Evolutionary conservation across 1,140 invertebrate genomes (phyloP), one percentile per base, ranked within the genome.

Genomic region (Agrilus planipennis): DNA sequence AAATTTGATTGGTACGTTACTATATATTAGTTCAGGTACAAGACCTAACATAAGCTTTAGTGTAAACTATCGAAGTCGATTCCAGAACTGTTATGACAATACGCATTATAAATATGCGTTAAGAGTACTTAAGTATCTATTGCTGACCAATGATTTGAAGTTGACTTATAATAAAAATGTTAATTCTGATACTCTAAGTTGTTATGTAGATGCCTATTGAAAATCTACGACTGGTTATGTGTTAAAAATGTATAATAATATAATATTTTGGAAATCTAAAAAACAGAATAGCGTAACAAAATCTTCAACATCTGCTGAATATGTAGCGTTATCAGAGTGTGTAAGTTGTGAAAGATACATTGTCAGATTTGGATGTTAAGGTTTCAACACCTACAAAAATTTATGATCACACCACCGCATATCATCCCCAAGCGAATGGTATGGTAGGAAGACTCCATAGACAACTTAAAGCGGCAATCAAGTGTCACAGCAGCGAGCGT

Each of bases 51-150:
- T 62, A 37, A 29, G 47, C 9, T 46, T 34, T 32, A 32, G 25
- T 12, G 45, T 46, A 34, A 47, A 40, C 28, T 47, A 44, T 31
- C 25, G 62, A 34, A 62, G 59, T 47, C 39, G 56, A 39, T 62
- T 34, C 35, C 58, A 62, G 54, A 57, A 43, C 47, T 61, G 55
- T 54, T 61, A 57, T 46, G 36, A 55, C 41, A 19, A 42, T 44
- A 61, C 52, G 28, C 58, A 64, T 52, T 61, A 40, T 42, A 62
- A 60, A 44, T 62, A 63, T 58, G 61, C 58, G n/a, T 17, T 44
- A 14, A 40, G 41, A 44, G 31, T 47, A 23, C 34, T 47, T 19
- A 47, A 41, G 32, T 55, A 62, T 56, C 42, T 63, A 22, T 61
- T 58, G 47, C 45, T 42, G 5, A 63, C 58, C 14, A 63, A 57